Percentiles rank a stretch among this genome's conserved stretches.
Evolutionary conservation across 2,888 invertebrate species (phyloP).

Genomic region (Sarcophaga carnaria): DNA sequence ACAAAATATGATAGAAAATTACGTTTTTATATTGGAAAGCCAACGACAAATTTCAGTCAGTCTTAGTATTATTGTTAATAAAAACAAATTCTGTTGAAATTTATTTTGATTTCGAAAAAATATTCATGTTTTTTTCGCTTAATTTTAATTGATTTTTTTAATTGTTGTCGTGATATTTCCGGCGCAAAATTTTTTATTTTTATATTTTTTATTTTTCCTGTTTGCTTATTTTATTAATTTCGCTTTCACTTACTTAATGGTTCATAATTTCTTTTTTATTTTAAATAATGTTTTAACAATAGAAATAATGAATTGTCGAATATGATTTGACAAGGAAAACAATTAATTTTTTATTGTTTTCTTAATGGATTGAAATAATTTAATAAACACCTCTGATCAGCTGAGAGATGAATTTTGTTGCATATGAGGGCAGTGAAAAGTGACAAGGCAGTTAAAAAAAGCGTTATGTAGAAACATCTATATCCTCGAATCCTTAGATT

Average conservation of each 20-base stretch:
- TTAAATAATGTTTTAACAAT: no score
- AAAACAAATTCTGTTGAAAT: slow-evolving; percentile 6
- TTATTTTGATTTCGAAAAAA: slow-evolving; percentile 30
- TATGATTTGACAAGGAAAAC: neutral
- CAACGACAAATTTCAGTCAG: slow-evolving; percentile 29
- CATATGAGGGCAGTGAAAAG: no score
- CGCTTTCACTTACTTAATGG: no score
- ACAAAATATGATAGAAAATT: neutral
- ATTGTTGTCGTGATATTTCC: slow-evolving; percentile 46
- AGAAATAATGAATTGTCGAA: neutral
- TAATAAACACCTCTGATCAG: no score
- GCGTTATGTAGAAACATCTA: no score
- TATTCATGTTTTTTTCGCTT: neutral
- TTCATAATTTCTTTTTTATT: no score
- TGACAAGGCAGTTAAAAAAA: no score
- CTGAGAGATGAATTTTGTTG: no score
- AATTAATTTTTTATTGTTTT: no score
- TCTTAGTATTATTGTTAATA: neutral
- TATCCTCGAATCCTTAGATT: no score
- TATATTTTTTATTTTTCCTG: neutral
- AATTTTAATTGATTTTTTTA: slow-evolving; percentile 42
- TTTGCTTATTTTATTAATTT: neutral
- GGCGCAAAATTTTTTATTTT: neutral
- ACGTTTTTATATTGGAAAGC: slow-evolving; percentile 9
- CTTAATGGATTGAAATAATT: no score